Evolutionary conservation across 2,888 invertebrate species (phyloP), one percentile per base, ranked within the genome.

Genomic region (Brachyopa scutellaris): DNA sequence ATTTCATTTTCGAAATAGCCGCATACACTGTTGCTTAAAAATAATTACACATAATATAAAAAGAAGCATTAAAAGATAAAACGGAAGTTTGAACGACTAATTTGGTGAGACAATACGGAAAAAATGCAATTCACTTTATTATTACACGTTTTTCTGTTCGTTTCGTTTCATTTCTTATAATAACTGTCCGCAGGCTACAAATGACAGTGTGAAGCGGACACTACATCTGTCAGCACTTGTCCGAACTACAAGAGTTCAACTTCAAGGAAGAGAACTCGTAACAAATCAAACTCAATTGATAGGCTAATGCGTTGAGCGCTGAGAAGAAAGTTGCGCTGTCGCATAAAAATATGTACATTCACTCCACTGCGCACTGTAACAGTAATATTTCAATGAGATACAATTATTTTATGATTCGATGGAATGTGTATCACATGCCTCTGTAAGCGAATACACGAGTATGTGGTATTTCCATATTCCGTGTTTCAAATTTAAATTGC

Each of bases 101-200:
- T 79, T n/a, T 72, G 66, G 66, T 66, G 59, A 61, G 38, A 73
- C 72, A 79, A 61, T 72, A 72, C 59, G 73, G 47, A 67, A 73
- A 59, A 45, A 59, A 36, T 29, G 11, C 26, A 42, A 59, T 23
- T 38, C 49, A 49, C 53, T 40, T 49, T 31, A 23, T 49, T 49
- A 49, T 61, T 45, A 31, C 40, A 19, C 2, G 21, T 33, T 38
- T 23, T 49, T 40, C 19, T n/a, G n/a, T n/a, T 53, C 8, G 29
- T 61, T 15, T 49, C n/a, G 13, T 17, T 23, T 23, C n/a, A 45
- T 11, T 55, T 73, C 42, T 21, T 11, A 38, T 47, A n/a, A 36
- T 49, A 64, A 62, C 72, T 67, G 59, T 47, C 51, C n/a, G 2
- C 61, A 9, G 5, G 45, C 45, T 21, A 53, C 38, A 29, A 66